phyloP scores from a whole-genome alignment of 1,140 invertebrate genomes.

The Aphidius gifuensis region DNA sequence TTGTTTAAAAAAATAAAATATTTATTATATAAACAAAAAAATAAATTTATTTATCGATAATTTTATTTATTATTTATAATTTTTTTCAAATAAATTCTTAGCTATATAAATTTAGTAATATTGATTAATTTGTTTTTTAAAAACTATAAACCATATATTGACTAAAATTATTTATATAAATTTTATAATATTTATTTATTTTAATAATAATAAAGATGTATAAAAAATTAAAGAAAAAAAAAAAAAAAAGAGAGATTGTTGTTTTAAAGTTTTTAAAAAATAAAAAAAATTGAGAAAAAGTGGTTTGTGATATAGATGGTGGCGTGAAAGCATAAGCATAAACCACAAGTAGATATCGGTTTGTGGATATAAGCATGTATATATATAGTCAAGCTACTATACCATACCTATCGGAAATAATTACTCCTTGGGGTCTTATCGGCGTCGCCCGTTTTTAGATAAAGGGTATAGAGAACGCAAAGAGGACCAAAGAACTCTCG shows the following conservation, averaged over 20 bases:
- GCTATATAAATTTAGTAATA: too few relatives aligned
- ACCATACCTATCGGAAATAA: constrained; percentile 45
- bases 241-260: background rate
- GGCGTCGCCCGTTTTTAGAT: constrained; percentile 25
- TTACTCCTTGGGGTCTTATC: constrained; percentile 47
- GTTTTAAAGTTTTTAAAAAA: background rate
- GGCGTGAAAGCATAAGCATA: constrained; percentile 44
- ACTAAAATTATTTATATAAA: background rate
- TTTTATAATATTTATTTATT: too few relatives aligned
- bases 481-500: constrained; percentile 8
- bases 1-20: too few relatives aligned
- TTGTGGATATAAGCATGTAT: background rate
- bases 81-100: too few relatives aligned
- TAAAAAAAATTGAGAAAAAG: background rate
- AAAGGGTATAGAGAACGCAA: constrained; percentile 14
- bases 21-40: background rate
- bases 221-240: background rate
- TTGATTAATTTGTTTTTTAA: too few relatives aligned
- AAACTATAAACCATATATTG: too few relatives aligned
- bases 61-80: too few relatives aligned
- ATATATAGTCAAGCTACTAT: too few relatives aligned
- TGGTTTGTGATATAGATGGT: background rate
- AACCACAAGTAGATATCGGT: constrained; percentile 34
- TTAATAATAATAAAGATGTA: background rate
- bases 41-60: too few relatives aligned